Conservation (phyloP, 2,113 vertebrate genomes). For the Podarcis raffonei region DNA sequence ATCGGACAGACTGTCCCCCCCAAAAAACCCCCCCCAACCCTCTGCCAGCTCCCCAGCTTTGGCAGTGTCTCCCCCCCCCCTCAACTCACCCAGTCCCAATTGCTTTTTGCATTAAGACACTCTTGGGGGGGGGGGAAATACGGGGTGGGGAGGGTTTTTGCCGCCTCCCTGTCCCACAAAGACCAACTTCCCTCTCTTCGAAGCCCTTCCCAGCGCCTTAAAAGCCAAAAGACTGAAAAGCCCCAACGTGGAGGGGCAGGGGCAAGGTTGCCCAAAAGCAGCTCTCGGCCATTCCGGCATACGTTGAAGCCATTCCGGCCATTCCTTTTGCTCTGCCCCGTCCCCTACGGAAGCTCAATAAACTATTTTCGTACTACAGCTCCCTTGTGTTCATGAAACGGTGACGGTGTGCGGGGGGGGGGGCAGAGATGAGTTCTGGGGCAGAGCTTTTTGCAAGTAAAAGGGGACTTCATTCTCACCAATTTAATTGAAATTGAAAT, state of each 20-base stretch:
- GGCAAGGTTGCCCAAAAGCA: no score
- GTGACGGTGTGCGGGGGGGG: no score
- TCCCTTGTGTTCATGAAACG: not conserved
- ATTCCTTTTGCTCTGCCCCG: not conserved
- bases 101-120: no score
- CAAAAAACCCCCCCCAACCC: no score
- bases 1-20: no score
- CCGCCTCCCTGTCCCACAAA: not conserved
- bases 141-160: not conserved
- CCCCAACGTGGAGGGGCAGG: not conserved
- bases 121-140: not conserved
- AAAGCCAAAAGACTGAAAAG: not conserved
- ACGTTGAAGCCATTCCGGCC: no score
- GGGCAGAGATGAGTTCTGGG: no score
- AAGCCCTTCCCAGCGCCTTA: not conserved
- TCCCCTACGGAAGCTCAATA: conserved; percentile 11
- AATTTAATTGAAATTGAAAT: no score
- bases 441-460: not conserved
- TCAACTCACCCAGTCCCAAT: not conserved
- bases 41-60: not conserved
- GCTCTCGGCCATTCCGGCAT: no score
- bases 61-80: not conserved
- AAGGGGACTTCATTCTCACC: no score
- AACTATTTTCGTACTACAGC: conserved; percentile 31
- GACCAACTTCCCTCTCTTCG: not conserved